phyloP scores from a whole-genome alignment of 2,888 invertebrate species.

The Agriotes lineatus region DNA sequence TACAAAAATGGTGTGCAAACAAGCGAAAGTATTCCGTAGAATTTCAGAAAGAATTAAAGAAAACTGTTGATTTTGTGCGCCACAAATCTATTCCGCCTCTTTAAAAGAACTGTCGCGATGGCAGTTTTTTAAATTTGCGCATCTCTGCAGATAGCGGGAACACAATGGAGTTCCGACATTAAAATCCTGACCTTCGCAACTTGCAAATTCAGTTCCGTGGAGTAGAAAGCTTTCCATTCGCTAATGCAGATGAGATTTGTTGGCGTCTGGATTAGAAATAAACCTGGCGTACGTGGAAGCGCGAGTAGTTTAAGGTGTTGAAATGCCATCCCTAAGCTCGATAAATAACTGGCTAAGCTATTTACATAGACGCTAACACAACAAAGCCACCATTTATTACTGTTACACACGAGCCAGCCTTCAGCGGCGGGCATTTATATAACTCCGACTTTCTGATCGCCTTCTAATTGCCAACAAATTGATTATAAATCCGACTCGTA shows the following conservation, averaged over 20 bases:
- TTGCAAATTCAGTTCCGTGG: not conserved
- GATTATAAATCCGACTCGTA: conserved; percentile 46
- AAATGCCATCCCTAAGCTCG: conserved; percentile 36
- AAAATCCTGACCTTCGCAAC: not conserved
- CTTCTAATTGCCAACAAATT: conserved; percentile 49
- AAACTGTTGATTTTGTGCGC: too few relatives aligned
- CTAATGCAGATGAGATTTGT: conserved; percentile 28
- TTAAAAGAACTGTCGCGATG: too few relatives aligned
- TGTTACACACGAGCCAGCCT: conserved; percentile 41
- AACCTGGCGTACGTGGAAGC: conserved; percentile 26
- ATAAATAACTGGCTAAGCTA: conserved; percentile 45
- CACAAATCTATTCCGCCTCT: too few relatives aligned
- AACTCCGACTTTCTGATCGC: conserved; percentile 32
- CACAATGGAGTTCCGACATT: not conserved
- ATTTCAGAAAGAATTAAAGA: too few relatives aligned
- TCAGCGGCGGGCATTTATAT: conserved; percentile 37
- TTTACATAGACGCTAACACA: conserved; percentile 46
- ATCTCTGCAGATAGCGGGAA: not conserved
- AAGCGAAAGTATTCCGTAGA: too few relatives aligned
- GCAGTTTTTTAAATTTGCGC: too few relatives aligned
- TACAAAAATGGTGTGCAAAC: too few relatives aligned
- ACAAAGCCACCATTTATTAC: conserved; percentile 45
- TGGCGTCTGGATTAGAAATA: conserved; percentile 31
- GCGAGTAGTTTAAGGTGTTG: conserved; percentile 36
- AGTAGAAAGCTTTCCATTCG: not conserved